Base-by-base conservation (phyloP, 2,888 invertebrate genomes). In the Drosophila quinaria region DNA sequence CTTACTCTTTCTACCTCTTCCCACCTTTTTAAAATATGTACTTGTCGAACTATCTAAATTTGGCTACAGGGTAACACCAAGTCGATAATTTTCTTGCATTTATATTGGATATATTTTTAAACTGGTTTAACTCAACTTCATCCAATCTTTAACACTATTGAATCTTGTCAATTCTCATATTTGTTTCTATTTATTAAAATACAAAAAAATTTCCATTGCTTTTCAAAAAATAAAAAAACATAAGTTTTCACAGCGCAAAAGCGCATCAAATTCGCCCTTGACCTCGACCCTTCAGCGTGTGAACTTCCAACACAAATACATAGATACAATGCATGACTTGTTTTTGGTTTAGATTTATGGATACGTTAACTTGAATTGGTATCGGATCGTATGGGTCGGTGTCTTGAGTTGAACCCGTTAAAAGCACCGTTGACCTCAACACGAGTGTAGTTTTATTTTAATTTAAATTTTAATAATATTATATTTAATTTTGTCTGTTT, bases 351-450 rank as follows among this genome's bases (percentile, higher is more conserved):
- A 33, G 46, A 46, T 59, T 54, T n/a, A 35, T 52, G 6, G 42
- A 50, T 54, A 54, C 41, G 31, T 25, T 31, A 33, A 37, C 22
- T 56, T 13, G 33, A 17, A 22, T 19, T 37, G 25, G 22, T 52
- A 51, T 52, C 13, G 17, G 11, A 44, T 47, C 56, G 46, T 25
- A 37, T 46, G 15, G 31, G 39, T 39, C 35, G 37, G 41, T 25
- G 47, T 54, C 51, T 52, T 46, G 22, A 42, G 29, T 46, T 76
- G 80, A 76, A 76, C 80, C 76, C 76, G 82, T 84, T 87, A 84
- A 89, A 89, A 80, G 71, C 89, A 81, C 75, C 80, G 82, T 89
- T 84, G 90, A 89, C 89, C 90, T 84, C 89, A 87, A 83, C 59
- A 61, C 54, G 49, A 63, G 31, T 62, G 60, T 41, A 17, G 19